Evolutionary conservation across 2,888 invertebrate species (phyloP).

Genomic region (Crematogaster levior): DNA sequence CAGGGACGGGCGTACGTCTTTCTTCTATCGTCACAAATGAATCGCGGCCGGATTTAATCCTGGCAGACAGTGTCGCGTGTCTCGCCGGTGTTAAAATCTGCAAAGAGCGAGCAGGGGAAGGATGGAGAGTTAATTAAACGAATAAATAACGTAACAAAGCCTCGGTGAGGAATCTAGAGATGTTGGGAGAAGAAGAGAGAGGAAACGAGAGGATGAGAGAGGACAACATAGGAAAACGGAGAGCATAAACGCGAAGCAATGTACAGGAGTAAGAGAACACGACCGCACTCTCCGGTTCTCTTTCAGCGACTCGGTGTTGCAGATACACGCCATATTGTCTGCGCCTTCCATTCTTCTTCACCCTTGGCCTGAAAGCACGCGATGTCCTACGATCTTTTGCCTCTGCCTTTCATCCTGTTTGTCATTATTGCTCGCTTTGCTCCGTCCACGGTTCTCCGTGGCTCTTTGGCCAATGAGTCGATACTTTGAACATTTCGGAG

Average conservation of each 20-base stretch:
- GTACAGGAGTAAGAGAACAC: constrained; percentile 38
- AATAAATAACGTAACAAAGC: constrained; percentile 84
- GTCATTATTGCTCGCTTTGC: constrained; percentile 60
- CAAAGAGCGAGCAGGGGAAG: constrained; percentile 62
- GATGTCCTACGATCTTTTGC: constrained; percentile 59
- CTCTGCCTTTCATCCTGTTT: constrained; percentile 60
- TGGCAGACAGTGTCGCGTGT: constrained; percentile 76
- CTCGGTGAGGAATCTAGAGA: constrained; percentile 57
- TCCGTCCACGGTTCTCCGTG: constrained; percentile 10
- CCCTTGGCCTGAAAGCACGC: constrained; percentile 56
- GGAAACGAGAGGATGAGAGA: neutral
- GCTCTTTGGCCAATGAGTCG: constrained; percentile 42
- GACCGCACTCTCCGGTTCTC: constrained; percentile 69
- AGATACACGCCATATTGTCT: constrained; percentile 59
- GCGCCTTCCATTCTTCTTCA: constrained; percentile 59
- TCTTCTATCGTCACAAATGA: constrained; percentile 47
- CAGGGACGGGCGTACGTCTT: constrained; percentile 38
- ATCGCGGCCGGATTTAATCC: constrained; percentile 73
- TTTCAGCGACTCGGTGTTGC: constrained; percentile 69
- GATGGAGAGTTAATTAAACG: constrained; percentile 83
- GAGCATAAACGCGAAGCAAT: constrained; percentile 42
- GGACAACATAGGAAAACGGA: constrained; percentile 46
- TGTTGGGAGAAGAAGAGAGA: constrained; percentile 23
- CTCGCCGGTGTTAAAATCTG: constrained; percentile 77
- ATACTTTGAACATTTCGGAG: constrained; percentile 52